These are phyloP conservation scores for Ctenicera cuprea DNA, from an alignment of 2,888 invertebrate genomes.

Conservation along the genomic window DNA sequence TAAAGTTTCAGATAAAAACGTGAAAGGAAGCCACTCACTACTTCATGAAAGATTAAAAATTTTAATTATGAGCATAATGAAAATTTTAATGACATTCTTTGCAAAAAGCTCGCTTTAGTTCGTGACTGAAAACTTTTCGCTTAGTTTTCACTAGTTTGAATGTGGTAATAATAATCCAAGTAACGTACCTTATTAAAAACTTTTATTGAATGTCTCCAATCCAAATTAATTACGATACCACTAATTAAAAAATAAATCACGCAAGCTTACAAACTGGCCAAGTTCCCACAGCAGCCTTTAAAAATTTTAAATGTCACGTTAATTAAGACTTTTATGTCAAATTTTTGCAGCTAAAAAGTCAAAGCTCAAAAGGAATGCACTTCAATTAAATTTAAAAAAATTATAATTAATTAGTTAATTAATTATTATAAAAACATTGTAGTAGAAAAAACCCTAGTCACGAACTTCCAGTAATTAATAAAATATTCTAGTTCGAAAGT, in stretches of 20 bases:
- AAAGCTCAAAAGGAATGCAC: background rate
- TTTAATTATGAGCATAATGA: slow-evolving; percentile 60
- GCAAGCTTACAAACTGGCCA: background rate
- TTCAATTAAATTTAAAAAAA: no score
- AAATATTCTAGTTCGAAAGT: background rate
- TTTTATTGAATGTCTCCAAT: background rate
- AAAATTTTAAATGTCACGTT: background rate
- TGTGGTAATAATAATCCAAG: background rate
- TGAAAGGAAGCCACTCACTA: slow-evolving; percentile 55
- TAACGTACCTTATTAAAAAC: slow-evolving; percentile 25
- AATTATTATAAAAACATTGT: background rate
- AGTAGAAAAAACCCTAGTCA: background rate
- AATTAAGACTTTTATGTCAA: no score
- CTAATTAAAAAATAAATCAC: background rate
- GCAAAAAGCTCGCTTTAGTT: slow-evolving; percentile 9
- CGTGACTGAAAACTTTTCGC: background rate
- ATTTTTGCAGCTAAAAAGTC: background rate
- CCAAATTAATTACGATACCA: slow-evolving; percentile 9
- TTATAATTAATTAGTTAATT: no score
- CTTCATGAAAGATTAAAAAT: slow-evolving; percentile 60
- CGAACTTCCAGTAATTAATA: background rate
- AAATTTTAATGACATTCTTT: slow-evolving; percentile 56
- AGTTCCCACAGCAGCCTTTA: background rate
- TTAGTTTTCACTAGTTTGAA: background rate
- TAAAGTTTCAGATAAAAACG: slow-evolving; percentile 41